Percentiles rank a stretch among this genome's conserved stretches.
Conservation (phyloP, 2,888 invertebrate genomes). For the Tinea trinotella region DNA sequence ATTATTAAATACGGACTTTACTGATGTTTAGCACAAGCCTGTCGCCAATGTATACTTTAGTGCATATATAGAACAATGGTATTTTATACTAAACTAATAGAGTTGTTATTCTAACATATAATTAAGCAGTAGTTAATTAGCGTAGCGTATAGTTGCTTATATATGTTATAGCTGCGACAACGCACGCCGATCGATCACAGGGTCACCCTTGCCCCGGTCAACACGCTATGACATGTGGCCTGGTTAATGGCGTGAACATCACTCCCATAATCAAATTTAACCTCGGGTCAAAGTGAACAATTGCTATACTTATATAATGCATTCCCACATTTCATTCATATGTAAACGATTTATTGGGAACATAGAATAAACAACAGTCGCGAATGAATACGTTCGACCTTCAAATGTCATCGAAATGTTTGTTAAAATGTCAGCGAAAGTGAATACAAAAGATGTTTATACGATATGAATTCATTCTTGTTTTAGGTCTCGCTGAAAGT, state of each 20-base stretch:
- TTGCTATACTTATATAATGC: neutral
- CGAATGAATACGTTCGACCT: neutral
- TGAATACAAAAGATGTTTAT: conserved; percentile 14
- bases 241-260: neutral
- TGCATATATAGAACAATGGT: too few relatives aligned
- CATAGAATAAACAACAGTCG: neutral
- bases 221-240: neutral
- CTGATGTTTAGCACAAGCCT: too few relatives aligned
- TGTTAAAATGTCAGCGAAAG: conserved; percentile 16
- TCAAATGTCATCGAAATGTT: conserved; percentile 13
- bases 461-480: conserved; percentile 2
- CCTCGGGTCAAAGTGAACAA: neutral
- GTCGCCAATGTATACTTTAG: too few relatives aligned
- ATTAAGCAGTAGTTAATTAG: neutral
- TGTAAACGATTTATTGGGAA: neutral
- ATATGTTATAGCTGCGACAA: neutral
- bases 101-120: neutral
- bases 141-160: neutral
- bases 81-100: too few relatives aligned
- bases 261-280: neutral
- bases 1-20: too few relatives aligned
- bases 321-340: neutral
- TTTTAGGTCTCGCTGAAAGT: neutral
- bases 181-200: conserved; percentile 7
- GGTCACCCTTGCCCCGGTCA: conserved; percentile 2